Conservation (phyloP, 2,888 invertebrate genomes). For the Amblyteles armatorius region DNA sequence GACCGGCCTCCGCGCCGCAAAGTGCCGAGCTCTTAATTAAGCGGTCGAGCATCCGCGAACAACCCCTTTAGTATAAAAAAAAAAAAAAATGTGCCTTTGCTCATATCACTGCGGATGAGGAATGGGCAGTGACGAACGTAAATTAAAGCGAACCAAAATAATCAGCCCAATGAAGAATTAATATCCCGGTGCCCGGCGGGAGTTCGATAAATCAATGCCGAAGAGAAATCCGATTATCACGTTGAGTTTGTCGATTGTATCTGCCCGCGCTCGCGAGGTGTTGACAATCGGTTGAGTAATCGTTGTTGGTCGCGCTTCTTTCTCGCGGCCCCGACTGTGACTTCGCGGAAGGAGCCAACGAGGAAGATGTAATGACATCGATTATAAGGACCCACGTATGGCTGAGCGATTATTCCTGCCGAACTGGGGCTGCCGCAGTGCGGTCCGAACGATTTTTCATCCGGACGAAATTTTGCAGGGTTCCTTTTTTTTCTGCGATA, state of each 20-base stretch:
- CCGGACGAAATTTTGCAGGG: neutral
- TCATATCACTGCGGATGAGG: neutral
- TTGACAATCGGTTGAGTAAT: conserved; percentile 60
- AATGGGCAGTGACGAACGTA: neutral
- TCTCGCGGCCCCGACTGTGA: conserved; percentile 3
- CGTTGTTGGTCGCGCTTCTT: conserved; percentile 16
- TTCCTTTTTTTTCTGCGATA: neutral
- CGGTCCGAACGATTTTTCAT: conserved; percentile 16
- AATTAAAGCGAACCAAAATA: neutral
- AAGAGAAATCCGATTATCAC: conserved; percentile 55
- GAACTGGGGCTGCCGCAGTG: neutral
- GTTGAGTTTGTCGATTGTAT: conserved; percentile 42
- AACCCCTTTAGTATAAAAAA: neutral
- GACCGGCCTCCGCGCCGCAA: neutral
- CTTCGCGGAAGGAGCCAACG: conserved; percentile 42
- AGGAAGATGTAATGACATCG: conserved; percentile 52
- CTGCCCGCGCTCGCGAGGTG: conserved; percentile 50
- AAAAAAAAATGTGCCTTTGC: neutral
- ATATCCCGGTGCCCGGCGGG: conserved; percentile 7
- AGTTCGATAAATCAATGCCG: conserved; percentile 56
- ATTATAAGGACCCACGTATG: conserved; percentile 32
- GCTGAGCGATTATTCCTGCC: neutral
- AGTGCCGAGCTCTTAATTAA: conserved; percentile 42
- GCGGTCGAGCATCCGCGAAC: neutral
- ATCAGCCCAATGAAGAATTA: neutral